A percentile compares a stretch with the other conserved stretches of the same genome.
phyloP scores from a whole-genome alignment of 1,140 invertebrate genomes.

The Magallana ariakensis region DNA sequence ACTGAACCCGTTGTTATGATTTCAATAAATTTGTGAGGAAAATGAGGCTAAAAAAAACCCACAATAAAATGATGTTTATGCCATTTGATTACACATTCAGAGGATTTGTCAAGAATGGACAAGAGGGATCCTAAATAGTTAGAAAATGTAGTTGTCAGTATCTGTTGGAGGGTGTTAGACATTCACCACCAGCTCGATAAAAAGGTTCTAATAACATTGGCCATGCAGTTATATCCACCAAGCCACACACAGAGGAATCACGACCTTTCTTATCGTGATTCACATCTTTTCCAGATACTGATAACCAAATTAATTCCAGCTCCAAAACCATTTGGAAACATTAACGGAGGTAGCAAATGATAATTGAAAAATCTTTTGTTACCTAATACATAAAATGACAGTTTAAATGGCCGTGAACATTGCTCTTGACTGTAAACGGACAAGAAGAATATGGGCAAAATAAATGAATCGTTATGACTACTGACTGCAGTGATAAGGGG shows the following conservation, averaged over 20 bases:
- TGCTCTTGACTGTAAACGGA: constrained; percentile 21
- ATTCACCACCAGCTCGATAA: too few relatives aligned
- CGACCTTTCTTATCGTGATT: not conserved
- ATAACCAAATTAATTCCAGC: constrained; percentile 27
- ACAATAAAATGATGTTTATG: too few relatives aligned
- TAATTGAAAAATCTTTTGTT: constrained; percentile 39
- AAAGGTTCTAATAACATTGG: not conserved
- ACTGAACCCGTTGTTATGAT: too few relatives aligned
- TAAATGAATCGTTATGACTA: constrained; percentile 32
- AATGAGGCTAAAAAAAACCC: too few relatives aligned
- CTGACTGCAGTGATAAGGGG: constrained; percentile 22
- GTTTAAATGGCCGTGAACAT: constrained; percentile 31
- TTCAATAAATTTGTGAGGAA: too few relatives aligned
- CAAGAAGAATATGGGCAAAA: constrained; percentile 28
- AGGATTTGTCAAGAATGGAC: too few relatives aligned
- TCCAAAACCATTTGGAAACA: constrained; percentile 34
- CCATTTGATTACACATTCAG: too few relatives aligned
- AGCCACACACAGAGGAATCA: constrained; percentile 20
- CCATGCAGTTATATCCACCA: not conserved
- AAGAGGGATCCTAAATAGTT: too few relatives aligned
- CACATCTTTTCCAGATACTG: not conserved
- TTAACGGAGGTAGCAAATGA: constrained; percentile 30
- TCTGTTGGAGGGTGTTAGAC: too few relatives aligned
- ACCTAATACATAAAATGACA: constrained; percentile 37
- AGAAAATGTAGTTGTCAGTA: too few relatives aligned